Evolutionary conservation across 1,140 invertebrate genomes (phyloP).

Genomic region (Lepeophtheirus salmonis): DNA sequence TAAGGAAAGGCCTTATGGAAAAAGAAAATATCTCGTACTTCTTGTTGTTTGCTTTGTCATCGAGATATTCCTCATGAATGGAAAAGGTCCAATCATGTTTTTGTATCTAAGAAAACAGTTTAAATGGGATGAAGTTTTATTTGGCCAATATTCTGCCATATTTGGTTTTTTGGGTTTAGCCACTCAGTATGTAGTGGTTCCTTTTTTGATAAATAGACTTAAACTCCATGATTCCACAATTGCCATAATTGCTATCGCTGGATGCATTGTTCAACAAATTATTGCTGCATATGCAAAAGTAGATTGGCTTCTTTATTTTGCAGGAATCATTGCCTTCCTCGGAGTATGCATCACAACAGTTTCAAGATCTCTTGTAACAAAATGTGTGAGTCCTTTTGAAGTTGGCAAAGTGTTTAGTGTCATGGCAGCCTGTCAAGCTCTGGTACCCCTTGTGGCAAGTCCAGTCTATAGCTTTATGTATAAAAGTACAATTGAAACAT

Average conservation of each 20-base stretch:
- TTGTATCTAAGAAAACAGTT: constrained; percentile 13
- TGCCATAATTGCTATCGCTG: constrained; percentile 3
- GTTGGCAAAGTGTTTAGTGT: constrained; percentile 16
- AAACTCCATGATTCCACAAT: constrained; percentile 16
- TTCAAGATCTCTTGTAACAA: constrained; percentile 15
- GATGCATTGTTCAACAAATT: background rate
- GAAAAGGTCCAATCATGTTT: constrained; percentile 14
- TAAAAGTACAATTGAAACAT: constrained; percentile 5
- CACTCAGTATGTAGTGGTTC: constrained; percentile 16
- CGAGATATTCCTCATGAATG: constrained; percentile 16
- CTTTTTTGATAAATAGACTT: background rate
- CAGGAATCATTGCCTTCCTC: constrained; percentile 7
- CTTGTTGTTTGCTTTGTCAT: constrained; percentile 3
- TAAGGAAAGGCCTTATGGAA: constrained; percentile 1
- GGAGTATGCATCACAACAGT: constrained; percentile 1
- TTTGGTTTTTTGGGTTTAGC: constrained; percentile 13
- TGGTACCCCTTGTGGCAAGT: constrained; percentile 14
- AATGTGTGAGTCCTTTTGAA: constrained; percentile 17
- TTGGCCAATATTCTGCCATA: constrained; percentile 10
- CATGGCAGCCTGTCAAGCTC: constrained; percentile 17
- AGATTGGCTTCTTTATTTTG: constrained; percentile 12
- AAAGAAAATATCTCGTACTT: constrained; percentile 10
- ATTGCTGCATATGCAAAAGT: background rate
- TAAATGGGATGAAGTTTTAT: constrained; percentile 9
- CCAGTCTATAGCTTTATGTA: constrained; percentile 12